phyloP scores from a whole-genome alignment of 2,888 invertebrate species.

The Coleophora flavipennella region DNA sequence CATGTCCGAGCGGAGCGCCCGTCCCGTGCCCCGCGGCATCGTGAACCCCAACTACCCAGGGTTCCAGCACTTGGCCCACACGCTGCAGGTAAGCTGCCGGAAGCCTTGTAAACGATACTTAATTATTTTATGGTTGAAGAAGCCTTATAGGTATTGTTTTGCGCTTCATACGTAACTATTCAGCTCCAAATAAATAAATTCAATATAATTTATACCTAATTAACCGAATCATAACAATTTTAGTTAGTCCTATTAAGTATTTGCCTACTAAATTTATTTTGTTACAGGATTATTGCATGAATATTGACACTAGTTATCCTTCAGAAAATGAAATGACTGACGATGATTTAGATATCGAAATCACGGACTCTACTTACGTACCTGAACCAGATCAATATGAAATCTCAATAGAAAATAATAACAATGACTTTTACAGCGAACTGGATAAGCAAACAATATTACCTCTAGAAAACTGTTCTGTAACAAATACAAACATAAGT shows the following conservation, averaged over 20 bases:
- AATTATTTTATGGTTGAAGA: conserved; percentile 25
- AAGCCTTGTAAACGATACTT: conserved; percentile 31
- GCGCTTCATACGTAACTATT: too few species aligned
- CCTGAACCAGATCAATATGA: conserved; percentile 30
- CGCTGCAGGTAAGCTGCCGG: conserved; percentile 64
- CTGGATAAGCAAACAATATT: conserved; percentile 19
- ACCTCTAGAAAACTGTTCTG: conserved; percentile 17
- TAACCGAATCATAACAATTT: neutral
- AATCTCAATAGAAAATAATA: conserved; percentile 29
- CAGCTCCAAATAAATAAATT: too few species aligned
- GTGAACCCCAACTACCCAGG: conserved; percentile 89
- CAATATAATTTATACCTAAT: neutral
- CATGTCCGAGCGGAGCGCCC: conserved; percentile 54
- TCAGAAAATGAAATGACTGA: conserved; percentile 70
- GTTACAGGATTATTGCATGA: conserved; percentile 60
- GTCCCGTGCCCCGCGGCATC: conserved; percentile 76
- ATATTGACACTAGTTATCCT: conserved; percentile 60
- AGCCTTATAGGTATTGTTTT: conserved; percentile 17
- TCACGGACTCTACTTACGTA: conserved; percentile 40
- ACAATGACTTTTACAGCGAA: conserved; percentile 12
- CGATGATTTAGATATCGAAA: conserved; percentile 61
- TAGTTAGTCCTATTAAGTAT: neutral
- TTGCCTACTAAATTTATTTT: neutral
- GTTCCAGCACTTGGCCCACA: conserved; percentile 85
- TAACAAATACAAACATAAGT: conserved; percentile 11